Base-by-base conservation (phyloP, 2,888 invertebrate genomes). In the Pseudococcus viburni region DNA sequence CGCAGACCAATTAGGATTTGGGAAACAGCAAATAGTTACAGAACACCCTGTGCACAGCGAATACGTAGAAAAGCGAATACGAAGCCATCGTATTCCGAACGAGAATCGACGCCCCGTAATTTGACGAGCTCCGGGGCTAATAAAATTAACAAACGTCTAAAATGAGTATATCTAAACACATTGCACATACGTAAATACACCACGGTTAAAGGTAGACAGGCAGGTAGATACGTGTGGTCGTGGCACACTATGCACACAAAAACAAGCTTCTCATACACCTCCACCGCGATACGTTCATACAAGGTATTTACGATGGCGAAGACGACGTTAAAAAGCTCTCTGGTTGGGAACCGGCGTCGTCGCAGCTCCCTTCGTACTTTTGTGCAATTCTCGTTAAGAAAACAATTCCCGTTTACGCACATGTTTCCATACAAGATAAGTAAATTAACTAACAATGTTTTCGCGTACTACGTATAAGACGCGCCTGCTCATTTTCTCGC, bases 381-480 rank as follows among this genome's bases (percentile, higher is more conserved):
- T 19, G 42, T 42, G 80, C 80, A 42, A 42, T 80, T 42, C 80
- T 80, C 80, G 55, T 51, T 84, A 84, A 55, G 59, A 85, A 85
- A 85, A 85, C 39, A 59, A 85, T 59, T 86, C 68, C 64, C 73
- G 68, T 73, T 39, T 68, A 86, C 86, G 86, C 86, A 86, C 86
- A 86, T 73, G 46, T 39, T 48, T 64, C 77, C 26, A 22, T 77
- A 87, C 80, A 80, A 77, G 87, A 87, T 87, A 87, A 87, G 87
- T 87, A 87, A 87, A 87, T 87, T 87, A 87, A 87, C 87, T 87
- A 87, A 87, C 87, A 80, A 80, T 87, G 87, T 87, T 87, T 87
- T 87, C 87, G 80, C 87, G 33, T 22, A 22, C 26, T 33, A 59
- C 26, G 22, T 73, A 12, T 22, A 22, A 64, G 55, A 59, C 42